Evolutionary conservation across 2,113 vertebrate genomes (phyloP).

Genomic region (Myiozetetes cayanensis): DNA sequence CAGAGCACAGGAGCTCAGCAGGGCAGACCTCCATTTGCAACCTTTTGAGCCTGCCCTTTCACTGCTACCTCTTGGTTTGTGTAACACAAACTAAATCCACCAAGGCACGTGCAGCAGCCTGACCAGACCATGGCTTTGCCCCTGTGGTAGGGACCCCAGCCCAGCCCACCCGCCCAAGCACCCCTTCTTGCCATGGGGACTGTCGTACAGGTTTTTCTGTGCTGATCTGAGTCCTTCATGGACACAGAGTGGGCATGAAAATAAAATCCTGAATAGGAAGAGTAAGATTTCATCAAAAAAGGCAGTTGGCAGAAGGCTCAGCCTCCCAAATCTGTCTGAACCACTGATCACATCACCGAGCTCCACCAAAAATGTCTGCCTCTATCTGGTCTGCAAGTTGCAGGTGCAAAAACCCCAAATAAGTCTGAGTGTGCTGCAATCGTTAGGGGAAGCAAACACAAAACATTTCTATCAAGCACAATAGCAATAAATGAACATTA

Average conservation of each 20-base stretch:
- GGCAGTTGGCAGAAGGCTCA: not conserved
- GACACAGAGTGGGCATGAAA: not conserved
- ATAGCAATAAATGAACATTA: not conserved
- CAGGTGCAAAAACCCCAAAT: not conserved
- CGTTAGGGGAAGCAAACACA: not conserved
- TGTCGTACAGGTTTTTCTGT: rapidly evolving
- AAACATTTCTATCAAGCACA: not conserved
- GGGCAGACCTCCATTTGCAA: not conserved
- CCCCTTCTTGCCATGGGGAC: rapidly evolving
- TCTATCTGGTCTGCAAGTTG: not conserved
- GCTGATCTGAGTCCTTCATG: not conserved
- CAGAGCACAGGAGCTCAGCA: not conserved
- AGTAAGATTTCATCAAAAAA: not conserved
- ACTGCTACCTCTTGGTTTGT: not conserved
- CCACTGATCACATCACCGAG: not conserved
- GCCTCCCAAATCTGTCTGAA: not conserved
- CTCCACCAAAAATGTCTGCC: not conserved
- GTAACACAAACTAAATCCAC: not conserved
- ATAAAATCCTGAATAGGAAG: not conserved
- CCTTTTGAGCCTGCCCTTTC: not conserved
- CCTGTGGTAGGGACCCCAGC: rapidly evolving
- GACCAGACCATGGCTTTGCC: not conserved
- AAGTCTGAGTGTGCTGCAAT: not conserved
- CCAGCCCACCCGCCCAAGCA: rapidly evolving
- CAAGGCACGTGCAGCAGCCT: not conserved